These are phyloP conservation scores for Caenorhabditis virilis DNA, from an alignment of 2,888 invertebrate species.

Conservation along the genomic window DNA sequence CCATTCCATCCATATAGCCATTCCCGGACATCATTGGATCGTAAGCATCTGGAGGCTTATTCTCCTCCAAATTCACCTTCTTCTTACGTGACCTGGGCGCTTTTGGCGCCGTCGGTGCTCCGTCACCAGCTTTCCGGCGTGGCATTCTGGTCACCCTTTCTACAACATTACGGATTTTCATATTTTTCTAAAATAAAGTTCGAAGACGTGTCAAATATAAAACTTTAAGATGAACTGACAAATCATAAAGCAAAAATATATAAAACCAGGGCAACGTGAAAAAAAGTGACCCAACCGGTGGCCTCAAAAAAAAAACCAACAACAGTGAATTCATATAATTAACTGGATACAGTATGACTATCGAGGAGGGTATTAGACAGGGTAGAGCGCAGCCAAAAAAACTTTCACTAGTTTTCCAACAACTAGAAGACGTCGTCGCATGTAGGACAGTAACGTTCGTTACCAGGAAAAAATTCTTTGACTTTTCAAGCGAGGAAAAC, in stretches of 20 bases:
- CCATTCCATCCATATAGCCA: conserved; percentile 40
- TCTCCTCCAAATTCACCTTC: conserved; percentile 46
- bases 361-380: background rate
- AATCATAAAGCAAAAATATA: conserved; percentile 2
- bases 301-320: background rate
- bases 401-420: background rate
- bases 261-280: background rate
- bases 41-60: conserved; percentile 27
- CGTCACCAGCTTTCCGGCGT: conserved; percentile 45
- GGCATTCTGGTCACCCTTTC: conserved; percentile 35
- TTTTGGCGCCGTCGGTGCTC: conserved; percentile 41
- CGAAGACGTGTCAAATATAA: too few species aligned
- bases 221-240: background rate
- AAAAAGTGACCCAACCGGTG: background rate
- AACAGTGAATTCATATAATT: background rate
- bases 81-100: conserved; percentile 48
- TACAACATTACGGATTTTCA: too few species aligned
- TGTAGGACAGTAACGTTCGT: background rate
- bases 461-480: too few species aligned
- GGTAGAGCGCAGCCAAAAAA: background rate
- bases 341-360: background rate
- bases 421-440: background rate
- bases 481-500: too few species aligned
- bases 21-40: conserved; percentile 34
- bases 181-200: too few species aligned